Base-by-base conservation (phyloP, 2,888 invertebrate genomes). In the Athalia cordata region DNA sequence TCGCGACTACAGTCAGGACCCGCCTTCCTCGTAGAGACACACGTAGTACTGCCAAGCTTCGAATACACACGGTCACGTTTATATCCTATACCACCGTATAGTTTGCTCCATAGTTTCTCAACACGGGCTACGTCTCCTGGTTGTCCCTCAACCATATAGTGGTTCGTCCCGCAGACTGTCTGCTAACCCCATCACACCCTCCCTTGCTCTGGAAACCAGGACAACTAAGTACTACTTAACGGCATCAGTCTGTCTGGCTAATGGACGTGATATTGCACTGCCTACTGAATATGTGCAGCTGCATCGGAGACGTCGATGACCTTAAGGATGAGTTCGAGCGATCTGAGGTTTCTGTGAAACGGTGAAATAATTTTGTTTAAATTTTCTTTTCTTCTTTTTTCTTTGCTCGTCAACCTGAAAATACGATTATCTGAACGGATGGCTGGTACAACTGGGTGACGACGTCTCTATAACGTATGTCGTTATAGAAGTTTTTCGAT, bases 11-110 rank as follows among this genome's bases (percentile, higher is more conserved):
- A 29, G 29, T 29, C 82, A 81, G 85, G 86, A 85, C 82, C 87
- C 87, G 86, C 87, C 86, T 87, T 87, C 83, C 82, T 85, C 83
- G 80, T 86, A 82, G 81, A 66, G 59, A 61, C 75, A 79, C 77
- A 77, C 64, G 68, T 45, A 78, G 59, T 61, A 29, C 29, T 29
- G 47, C 47, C 59, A 47, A 72, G 72, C 15, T 52, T 59, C 45
- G 52, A 57, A 59, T 11, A 57, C 72, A 59, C 47, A 9, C 15
- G 52, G 59, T n/a, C 65, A 65, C 65, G 45, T 13, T 43, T 45
- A 59, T 57, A 45, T 57, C 47, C 13, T 29, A 29, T 29, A 29
- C 29, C 47, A 59, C 55, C 68, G 29, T 68, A 62, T 29, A 68
- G 68, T 68, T 68, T 68, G 8, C 15, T 43, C 68, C 55, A 55